phyloP scores from a whole-genome alignment of 2,113 vertebrate genomes.

The Tychaedon coryphoeus region DNA sequence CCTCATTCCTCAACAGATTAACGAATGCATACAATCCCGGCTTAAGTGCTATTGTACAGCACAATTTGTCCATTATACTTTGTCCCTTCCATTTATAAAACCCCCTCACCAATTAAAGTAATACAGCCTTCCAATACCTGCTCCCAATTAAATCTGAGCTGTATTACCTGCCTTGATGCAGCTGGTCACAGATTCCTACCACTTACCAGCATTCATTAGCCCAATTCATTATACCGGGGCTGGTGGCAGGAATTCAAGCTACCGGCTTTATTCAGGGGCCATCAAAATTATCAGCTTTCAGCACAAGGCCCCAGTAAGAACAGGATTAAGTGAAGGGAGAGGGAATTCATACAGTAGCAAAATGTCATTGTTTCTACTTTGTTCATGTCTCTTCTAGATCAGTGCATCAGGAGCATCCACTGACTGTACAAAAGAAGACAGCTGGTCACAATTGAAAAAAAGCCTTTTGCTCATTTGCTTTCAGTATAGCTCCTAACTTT shows the following conservation, averaged over 20 bases:
- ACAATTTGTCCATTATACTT: slow-evolving; percentile 99
- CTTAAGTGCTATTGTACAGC: slow-evolving; percentile 97
- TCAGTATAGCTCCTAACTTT: slow-evolving; percentile 35
- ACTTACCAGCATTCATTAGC: slow-evolving; percentile 92
- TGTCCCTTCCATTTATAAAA: slow-evolving; percentile 96
- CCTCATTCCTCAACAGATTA: slow-evolving; percentile 99
- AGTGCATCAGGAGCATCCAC: slow-evolving; percentile 63
- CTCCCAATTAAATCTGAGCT: slow-evolving; percentile 98
- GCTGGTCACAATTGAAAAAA: slow-evolving; percentile 58
- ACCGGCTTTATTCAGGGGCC: slow-evolving; percentile 76
- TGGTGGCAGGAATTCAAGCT: slow-evolving; percentile 94
- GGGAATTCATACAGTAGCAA: slow-evolving; percentile 77
- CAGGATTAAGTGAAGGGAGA: slow-evolving; percentile 75
- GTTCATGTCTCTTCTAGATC: slow-evolving; percentile 55
- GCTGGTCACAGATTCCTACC: slow-evolving; percentile 88
- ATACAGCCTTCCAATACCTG: slow-evolving; percentile 99
- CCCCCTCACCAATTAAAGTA: slow-evolving; percentile 98
- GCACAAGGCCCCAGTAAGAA: slow-evolving; percentile 71
- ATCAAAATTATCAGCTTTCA: slow-evolving; percentile 83
- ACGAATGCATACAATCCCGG: slow-evolving; percentile 95
- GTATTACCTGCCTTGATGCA: slow-evolving; percentile 96
- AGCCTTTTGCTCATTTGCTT: slow-evolving; percentile 55
- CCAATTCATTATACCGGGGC: slow-evolving; percentile 91
- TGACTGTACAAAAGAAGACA: slow-evolving; percentile 63
- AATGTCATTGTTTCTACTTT: slow-evolving; percentile 73